These are phyloP conservation scores for Drosophila setosimentum DNA, from an alignment of 2,888 invertebrate species.

Conservation along the genomic window DNA sequence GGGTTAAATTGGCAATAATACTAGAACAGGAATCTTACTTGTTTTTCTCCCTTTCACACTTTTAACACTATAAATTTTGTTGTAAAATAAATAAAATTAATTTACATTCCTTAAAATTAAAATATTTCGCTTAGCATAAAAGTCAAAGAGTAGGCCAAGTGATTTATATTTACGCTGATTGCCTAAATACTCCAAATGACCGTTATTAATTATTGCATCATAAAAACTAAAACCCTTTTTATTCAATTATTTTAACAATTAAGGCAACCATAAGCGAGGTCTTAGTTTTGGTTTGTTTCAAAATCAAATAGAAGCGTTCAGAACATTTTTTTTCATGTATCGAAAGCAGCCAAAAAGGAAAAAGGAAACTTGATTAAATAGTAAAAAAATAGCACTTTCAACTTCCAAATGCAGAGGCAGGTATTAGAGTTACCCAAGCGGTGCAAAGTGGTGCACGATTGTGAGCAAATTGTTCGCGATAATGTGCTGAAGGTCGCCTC, in stretches of 20 bases:
- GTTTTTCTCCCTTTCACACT: not conserved
- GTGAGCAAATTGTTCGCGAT: not conserved
- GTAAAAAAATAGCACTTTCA: not conserved
- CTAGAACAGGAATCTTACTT: not conserved
- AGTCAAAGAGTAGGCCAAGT: not conserved
- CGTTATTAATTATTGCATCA: not conserved
- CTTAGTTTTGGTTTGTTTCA: not conserved
- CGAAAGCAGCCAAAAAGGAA: too few relatives aligned
- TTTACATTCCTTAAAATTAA: not conserved
- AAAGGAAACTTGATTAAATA: too few relatives aligned
- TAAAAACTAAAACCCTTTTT: not conserved
- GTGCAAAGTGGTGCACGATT: not conserved
- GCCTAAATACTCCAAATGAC: not conserved
- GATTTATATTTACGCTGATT: not conserved
- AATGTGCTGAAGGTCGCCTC: slow-evolving; percentile 15
- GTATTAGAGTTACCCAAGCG: not conserved
- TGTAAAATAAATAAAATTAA: not conserved
- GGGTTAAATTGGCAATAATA: too few relatives aligned
- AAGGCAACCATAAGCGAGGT: not conserved
- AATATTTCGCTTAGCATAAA: not conserved
- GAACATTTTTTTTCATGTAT: not conserved
- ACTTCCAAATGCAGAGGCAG: not conserved
- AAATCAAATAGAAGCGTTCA: not conserved
- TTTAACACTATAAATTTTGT: not conserved
- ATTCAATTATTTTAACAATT: not conserved